A percentile compares a stretch with the other conserved stretches of the same genome.
Evolutionary conservation across 2,797 vertebrate genomes (phyloP).

Genomic region (Catharus ustulatus): DNA sequence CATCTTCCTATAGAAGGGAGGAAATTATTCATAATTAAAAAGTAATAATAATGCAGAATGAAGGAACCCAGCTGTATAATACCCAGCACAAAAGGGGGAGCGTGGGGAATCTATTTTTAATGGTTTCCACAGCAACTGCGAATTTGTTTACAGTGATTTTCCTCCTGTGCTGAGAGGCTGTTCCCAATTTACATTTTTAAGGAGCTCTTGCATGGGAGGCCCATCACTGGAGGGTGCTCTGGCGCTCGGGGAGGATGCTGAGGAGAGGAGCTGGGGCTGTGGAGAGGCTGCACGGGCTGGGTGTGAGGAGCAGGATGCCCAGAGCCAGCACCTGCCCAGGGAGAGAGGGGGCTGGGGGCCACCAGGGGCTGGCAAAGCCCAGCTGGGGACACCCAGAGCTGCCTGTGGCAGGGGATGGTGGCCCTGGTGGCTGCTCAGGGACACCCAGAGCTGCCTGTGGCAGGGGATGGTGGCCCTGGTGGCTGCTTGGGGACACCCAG

Average conservation of each 20-base stretch:
- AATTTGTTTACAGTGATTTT: conserved; percentile 77
- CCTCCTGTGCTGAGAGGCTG: conserved; percentile 56
- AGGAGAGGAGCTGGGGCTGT: neutral
- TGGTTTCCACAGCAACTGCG: conserved; percentile 77
- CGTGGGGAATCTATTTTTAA: conserved; percentile 79
- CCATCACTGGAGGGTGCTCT: conserved; percentile 38
- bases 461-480: accelerated
- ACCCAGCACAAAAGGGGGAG: conserved; percentile 52
- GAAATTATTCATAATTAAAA: conserved; percentile 81
- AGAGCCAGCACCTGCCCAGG: neutral
- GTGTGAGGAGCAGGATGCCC: neutral
- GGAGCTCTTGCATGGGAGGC: conserved; percentile 21
- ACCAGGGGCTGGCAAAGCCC: neutral
- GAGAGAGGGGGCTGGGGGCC: neutral
- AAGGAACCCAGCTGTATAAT: conserved; percentile 74
- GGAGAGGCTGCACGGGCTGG: neutral
- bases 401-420: neutral
- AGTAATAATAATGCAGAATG: conserved; percentile 73
- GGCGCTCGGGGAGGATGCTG: neutral
- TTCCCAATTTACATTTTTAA: conserved; percentile 64
- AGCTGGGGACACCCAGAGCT: neutral
- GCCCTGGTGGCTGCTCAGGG: accelerated
- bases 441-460: too few relatives aligned
- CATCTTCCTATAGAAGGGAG: conserved; percentile 69
- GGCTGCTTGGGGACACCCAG: neutral